phyloP scores from a whole-genome alignment of 2,888 invertebrate genomes.

The Agrenia bidenticulata region DNA sequence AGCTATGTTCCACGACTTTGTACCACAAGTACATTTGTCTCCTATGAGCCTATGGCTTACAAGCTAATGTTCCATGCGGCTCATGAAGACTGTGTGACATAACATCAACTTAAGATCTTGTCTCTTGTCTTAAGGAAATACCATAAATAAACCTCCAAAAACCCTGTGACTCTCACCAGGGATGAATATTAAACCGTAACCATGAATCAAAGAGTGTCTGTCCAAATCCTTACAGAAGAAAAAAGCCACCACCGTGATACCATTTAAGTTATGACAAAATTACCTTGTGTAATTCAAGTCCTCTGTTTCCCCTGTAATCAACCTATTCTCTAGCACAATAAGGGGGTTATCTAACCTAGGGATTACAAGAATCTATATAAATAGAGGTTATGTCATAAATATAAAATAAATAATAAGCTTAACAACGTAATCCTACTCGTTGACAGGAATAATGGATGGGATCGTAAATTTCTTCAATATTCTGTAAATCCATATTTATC shows the following conservation, averaged over 20 bases:
- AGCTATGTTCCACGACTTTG: neutral
- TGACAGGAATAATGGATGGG: neutral
- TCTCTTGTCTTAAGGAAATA: constrained; percentile 16
- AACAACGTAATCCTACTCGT: constrained; percentile 8
- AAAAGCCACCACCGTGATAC: constrained; percentile 17
- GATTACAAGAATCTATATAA: neutral
- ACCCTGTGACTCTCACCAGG: constrained; percentile 10
- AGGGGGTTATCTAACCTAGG: neutral
- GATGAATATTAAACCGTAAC: constrained; percentile 18
- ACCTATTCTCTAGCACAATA: neutral
- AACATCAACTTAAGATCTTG: constrained; percentile 16
- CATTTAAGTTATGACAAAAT: constrained; percentile 14
- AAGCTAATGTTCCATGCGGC: no score
- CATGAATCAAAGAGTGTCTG: constrained; percentile 21
- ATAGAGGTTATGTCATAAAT: neutral
- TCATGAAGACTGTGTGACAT: constrained; percentile 5
- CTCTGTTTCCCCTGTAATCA: neutral
- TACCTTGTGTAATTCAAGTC: neutral
- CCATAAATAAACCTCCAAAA: constrained; percentile 18
- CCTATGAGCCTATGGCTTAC: neutral
- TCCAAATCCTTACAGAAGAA: neutral
- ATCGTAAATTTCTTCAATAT: no score
- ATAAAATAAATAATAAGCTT: constrained; percentile 1
- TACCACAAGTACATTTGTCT: neutral
- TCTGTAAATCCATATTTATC: neutral